Evolutionary conservation across 2,797 vertebrate genomes (phyloP), one percentile per base, ranked within the genome.

Genomic region (Enteromius mattozi): DNA sequence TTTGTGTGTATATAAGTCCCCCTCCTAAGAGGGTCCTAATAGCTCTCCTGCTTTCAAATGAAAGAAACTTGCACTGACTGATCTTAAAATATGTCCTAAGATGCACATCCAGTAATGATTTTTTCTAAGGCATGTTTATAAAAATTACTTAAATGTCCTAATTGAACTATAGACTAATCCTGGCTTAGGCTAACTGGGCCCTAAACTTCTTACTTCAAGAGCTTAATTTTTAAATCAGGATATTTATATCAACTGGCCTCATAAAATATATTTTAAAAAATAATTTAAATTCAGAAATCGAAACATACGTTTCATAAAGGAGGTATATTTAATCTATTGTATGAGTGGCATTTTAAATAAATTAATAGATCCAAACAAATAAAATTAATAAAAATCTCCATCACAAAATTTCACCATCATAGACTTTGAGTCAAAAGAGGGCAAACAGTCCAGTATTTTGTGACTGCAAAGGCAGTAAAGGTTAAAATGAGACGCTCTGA

Each of bases 391-490:
- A 51, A 13, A 51, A 51, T 33, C 35, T 75, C 4, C 10, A 75
- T 21, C 27, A 74, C 10, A 66, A 56, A 77, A 54, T 40, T 3
- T 76, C 21, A 66, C 54, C 45, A 54, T 49, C 42, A 27, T 19
- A 68, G 19, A 76, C 42, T 21, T 21, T 59, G 17, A 40, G 33
- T n/a, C 9, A 66, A 56, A 40, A 17, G 30, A 51, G 7, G 30
- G 27, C 61, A 49, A 3, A 27, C 27, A 75, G 42, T 30, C 37
- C n/a, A 19, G 37, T 47, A 30, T 27, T 69, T 8, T 75, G 27
- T 82, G 59, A 40, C 42, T 49, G 42, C 72, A 69, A 19, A 33
- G 27, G 56, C 70, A 75, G 69, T 65, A 83, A 78, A 78, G 82
- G 35, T 76, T 83, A 42, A 83, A 69, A 69, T 83, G 1, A 77